Percentiles rank a stretch among this genome's conserved stretches.
phyloP scores from a whole-genome alignment of 2,113 vertebrate genomes.

The Elaphurus davidianus region DNA sequence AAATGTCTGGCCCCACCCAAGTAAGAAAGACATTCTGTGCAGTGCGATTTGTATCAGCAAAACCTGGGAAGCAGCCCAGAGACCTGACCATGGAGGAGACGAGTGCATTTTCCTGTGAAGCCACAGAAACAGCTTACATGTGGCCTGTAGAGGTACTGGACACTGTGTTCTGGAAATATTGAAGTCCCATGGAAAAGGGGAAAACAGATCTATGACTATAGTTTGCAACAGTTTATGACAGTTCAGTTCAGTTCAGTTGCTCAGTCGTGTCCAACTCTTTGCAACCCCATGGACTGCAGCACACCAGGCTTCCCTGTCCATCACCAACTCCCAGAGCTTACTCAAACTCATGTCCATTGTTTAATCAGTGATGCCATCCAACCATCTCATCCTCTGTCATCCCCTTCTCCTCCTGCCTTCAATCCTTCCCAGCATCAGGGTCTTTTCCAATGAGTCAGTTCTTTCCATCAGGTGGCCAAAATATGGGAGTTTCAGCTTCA shows the following conservation, averaged over 20 bases:
- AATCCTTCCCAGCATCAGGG: neutral
- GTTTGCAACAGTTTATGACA: neutral
- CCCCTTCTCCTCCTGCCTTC: neutral
- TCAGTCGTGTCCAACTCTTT: neutral
- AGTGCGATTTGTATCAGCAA: neutral
- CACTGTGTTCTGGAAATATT: accelerated
- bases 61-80: neutral
- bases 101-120: neutral
- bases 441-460: neutral
- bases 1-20: neutral
- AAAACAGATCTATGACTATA: too few relatives aligned
- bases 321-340: neutral
- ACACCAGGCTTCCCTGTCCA: neutral
- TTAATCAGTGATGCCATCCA: neutral
- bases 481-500: neutral
- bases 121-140: neutral
- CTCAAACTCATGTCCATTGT: neutral
- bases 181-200: neutral
- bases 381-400: neutral
- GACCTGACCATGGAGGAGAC: neutral
- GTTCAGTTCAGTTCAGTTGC: neutral
- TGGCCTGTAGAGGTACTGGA: neutral
- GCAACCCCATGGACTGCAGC: neutral
- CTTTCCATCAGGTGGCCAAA: neutral
- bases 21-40: neutral